Evolutionary conservation across 1,140 invertebrate genomes (phyloP).

Genomic region (Brevipalpus yothersi): DNA sequence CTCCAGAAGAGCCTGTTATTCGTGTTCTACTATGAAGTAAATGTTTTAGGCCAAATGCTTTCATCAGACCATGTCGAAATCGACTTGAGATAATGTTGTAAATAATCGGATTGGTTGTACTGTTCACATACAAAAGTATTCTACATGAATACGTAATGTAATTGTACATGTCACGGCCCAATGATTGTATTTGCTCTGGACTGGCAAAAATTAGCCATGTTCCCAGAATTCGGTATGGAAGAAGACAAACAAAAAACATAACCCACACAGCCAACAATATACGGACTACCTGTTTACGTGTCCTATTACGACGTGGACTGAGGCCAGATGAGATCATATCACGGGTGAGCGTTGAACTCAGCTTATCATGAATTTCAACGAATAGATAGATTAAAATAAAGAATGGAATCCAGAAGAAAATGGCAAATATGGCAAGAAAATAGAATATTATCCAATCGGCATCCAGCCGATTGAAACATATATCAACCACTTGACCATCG

Average conservation of each 20-base stretch:
- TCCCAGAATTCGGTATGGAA: conserved; percentile 60
- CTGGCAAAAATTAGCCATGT: conserved; percentile 45
- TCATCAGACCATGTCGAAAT: conserved; percentile 35
- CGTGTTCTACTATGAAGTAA: no score
- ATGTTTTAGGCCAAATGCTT: no score
- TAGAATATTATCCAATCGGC: conserved; percentile 43
- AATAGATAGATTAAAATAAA: conserved; percentile 52
- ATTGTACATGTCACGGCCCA: conserved; percentile 55
- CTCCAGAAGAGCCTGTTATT: no score
- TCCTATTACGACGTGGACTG: conserved; percentile 1
- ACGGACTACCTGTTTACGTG: conserved; percentile 34
- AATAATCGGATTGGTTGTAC: conserved; percentile 64
- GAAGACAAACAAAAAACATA: conserved; percentile 63
- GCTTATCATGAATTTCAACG: conserved; percentile 49
- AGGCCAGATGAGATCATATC: conserved; percentile 1
- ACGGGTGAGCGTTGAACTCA: conserved; percentile 17
- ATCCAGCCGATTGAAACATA: conserved; percentile 44
- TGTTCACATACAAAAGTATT: conserved; percentile 65
- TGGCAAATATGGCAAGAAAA: conserved; percentile 42
- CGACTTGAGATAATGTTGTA: conserved; percentile 69
- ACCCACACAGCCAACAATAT: conserved; percentile 70
- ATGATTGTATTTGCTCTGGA: conserved; percentile 22
- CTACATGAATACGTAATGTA: conserved; percentile 58
- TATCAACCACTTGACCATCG: conserved; percentile 38
- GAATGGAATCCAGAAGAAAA: conserved; percentile 60